phyloP scores from a whole-genome alignment of 2,888 invertebrate species.

The Calephelis perditalis region DNA sequence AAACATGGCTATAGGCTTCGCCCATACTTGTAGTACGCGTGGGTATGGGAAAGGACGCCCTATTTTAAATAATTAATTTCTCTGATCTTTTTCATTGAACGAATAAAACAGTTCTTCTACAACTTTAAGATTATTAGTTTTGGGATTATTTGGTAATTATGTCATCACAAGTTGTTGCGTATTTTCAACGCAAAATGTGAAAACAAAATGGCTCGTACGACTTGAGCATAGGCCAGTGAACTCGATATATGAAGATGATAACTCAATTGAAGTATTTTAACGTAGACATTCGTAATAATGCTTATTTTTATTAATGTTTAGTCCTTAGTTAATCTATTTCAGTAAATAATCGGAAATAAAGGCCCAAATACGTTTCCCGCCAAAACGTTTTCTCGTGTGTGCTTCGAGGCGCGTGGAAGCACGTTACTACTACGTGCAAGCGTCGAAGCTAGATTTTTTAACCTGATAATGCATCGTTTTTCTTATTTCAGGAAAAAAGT shows the following conservation, averaged over 20 bases:
- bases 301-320: conserved; percentile 26
- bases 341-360: conserved; percentile 28
- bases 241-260: conserved; percentile 70
- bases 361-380: conserved; percentile 67
- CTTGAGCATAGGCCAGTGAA: conserved; percentile 75
- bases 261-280: conserved; percentile 46
- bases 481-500: conserved; percentile 68
- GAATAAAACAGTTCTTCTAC: conserved; percentile 69
- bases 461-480: conserved; percentile 44
- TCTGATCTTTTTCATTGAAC: conserved; percentile 68
- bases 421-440: conserved; percentile 34
- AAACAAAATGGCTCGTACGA: conserved; percentile 79
- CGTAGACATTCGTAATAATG: conserved; percentile 33
- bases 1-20: conserved; percentile 75
- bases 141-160: conserved; percentile 65
- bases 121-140: conserved; percentile 60
- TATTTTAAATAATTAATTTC: conserved; percentile 75
- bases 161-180: conserved; percentile 70
- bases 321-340: conserved; percentile 27
- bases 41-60: conserved; percentile 69
- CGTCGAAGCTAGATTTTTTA: conserved; percentile 39
- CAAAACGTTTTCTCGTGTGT: conserved; percentile 68
- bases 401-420: conserved; percentile 45
- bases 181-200: conserved; percentile 74
- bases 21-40: conserved; percentile 73